phyloP scores from a whole-genome alignment of 2,888 invertebrate species.

The Cinara cedri region DNA sequence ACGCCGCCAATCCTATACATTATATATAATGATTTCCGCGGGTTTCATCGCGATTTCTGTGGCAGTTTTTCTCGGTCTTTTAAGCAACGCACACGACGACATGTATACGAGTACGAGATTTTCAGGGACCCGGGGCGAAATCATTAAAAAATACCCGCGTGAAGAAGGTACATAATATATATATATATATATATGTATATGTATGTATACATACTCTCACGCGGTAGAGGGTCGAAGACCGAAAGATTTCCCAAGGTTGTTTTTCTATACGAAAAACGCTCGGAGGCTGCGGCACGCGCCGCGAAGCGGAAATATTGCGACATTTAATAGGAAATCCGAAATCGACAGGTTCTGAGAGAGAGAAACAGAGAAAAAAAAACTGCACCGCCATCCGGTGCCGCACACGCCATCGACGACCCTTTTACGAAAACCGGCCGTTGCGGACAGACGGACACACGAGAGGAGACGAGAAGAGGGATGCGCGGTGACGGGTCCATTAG shows the following conservation, averaged over 20 bases:
- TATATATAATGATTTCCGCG: conserved; percentile 48
- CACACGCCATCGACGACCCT: neutral
- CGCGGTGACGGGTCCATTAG: conserved; percentile 36
- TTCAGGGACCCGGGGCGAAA: conserved; percentile 40
- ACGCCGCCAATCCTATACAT: neutral
- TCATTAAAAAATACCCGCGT: conserved; percentile 47
- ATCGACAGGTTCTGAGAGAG: neutral
- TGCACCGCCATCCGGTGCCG: neutral
- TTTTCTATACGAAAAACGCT: conserved; percentile 42
- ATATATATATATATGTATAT: too few species aligned
- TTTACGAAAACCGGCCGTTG: neutral
- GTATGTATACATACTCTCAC: too few species aligned
- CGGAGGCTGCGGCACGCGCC: conserved; percentile 19
- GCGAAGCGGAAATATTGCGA: conserved; percentile 52
- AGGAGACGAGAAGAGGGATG: neutral
- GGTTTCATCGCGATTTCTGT: conserved; percentile 14
- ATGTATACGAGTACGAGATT: neutral
- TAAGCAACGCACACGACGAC: neutral
- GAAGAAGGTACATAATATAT: too few species aligned
- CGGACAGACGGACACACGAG: neutral
- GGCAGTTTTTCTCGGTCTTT: neutral
- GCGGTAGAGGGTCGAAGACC: conserved; percentile 10
- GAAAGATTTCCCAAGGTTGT: conserved; percentile 38
- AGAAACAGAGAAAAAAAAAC: neutral
- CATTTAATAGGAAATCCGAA: conserved; percentile 50